Percentiles rank a stretch among this genome's conserved stretches.
These are phyloP conservation scores for Pectinophora gossypiella DNA, from an alignment of 1,140 invertebrate genomes.

Conservation along the genomic window DNA sequence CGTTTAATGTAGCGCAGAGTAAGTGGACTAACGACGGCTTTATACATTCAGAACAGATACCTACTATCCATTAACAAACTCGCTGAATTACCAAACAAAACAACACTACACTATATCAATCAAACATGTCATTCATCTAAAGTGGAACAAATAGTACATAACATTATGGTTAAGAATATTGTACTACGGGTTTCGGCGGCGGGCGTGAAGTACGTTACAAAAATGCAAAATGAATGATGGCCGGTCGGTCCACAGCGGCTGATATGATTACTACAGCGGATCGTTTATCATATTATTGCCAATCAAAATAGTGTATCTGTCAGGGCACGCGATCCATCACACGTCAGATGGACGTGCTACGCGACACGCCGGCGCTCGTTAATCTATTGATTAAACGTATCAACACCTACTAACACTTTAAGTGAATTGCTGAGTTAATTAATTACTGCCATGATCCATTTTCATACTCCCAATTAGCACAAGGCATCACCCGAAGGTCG, in stretches of 20 bases:
- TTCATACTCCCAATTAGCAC: constrained; percentile 29
- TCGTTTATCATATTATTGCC: constrained; percentile 74
- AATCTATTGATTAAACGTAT: constrained; percentile 50
- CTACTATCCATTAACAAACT: constrained; percentile 41
- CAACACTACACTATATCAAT: constrained; percentile 37
- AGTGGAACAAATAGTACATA: constrained; percentile 34
- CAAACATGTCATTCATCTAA: constrained; percentile 28
- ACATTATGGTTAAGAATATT: constrained; percentile 6
- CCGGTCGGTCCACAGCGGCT: constrained; percentile 47
- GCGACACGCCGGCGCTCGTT: constrained; percentile 14
- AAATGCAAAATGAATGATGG: constrained; percentile 58
- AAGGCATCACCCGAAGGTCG: not conserved
- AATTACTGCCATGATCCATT: constrained; percentile 40
- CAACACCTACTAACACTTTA: constrained; percentile 34
- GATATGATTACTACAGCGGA: constrained; percentile 63
- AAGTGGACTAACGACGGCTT: constrained; percentile 41
- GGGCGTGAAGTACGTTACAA: constrained; percentile 41
- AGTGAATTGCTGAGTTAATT: constrained; percentile 41
- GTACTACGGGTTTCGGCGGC: constrained; percentile 38
- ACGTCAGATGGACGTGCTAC: constrained; percentile 34
- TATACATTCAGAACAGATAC: constrained; percentile 28
- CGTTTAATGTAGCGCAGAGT: constrained; percentile 45
- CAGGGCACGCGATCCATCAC: constrained; percentile 66
- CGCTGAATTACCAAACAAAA: constrained; percentile 35
- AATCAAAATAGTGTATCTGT: constrained; percentile 76